Evolutionary conservation across 1,140 invertebrate species (phyloP), one percentile per base, ranked within the genome.

Genomic region (Pseudobourletiella spinata): DNA sequence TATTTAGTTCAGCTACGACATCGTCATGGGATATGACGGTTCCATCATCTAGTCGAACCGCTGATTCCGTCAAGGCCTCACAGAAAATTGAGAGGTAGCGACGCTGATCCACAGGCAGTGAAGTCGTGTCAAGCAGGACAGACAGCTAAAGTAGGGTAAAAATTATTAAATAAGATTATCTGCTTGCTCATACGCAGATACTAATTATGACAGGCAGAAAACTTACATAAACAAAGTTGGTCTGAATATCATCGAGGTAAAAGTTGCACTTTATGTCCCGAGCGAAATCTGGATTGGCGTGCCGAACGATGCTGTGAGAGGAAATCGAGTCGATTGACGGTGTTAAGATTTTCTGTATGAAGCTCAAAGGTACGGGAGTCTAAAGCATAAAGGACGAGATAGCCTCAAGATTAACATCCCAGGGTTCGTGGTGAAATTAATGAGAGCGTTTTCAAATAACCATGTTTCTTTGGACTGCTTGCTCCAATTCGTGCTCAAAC

Each of bases 171-270:
- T n/a, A n/a, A n/a, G n/a, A n/a, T n/a, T n/a, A n/a, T n/a, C n/a
- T n/a, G n/a, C n/a, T n/a, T n/a, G n/a, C n/a, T n/a, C n/a, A n/a
- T n/a, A n/a, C n/a, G n/a, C n/a, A n/a, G n/a, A n/a, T n/a, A n/a
- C n/a, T n/a, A n/a, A n/a, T n/a, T n/a, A n/a, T n/a, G n/a, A n/a
- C n/a, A n/a, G n/a, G n/a, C n/a, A n/a, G n/a, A n/a, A n/a, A n/a
- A n/a, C n/a, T 81, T 73, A 91, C 88, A 76, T 90, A 86, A 65
- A 91, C 82, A 77, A 93, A 92, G 73, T 89, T 89, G 1, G 87
- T 88, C 62, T 86, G 83, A 16, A 91, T 76, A 71, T 88, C 81
- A 79, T 92, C 86, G 43, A 91, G 76, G 65, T 88, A 83, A 2
- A 88, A 84, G 70, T 82, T 86, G 62, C 61, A 61, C 22, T 67